Evolutionary conservation across 2,113 vertebrate species (phyloP), one percentile per base, ranked within the genome.

Genomic region (Phyllostomus hastatus): DNA sequence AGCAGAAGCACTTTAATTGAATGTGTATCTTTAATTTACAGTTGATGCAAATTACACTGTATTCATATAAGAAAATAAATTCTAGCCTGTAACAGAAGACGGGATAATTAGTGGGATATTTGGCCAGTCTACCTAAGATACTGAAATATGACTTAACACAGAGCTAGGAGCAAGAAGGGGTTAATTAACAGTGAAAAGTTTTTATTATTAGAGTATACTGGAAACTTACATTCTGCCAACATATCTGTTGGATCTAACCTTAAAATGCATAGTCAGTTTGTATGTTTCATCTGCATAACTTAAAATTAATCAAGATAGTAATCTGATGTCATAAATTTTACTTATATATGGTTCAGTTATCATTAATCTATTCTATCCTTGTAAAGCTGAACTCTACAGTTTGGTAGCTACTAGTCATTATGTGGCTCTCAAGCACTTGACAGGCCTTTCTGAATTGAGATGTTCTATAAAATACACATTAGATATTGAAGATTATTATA

Each of bases 21-120:
- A 66, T 84, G 11, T 2, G 57, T 75, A 24, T 70, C 38, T 95
- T 91, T 61, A 89, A 97, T 96, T 90, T 92, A 91, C 26, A 92
- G 28, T 0, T 46, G 26, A 88, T 87, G 38, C n/a, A 95, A 61
- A 90, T 89, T 95, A 12, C 46, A 52, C 35, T 80, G 7, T 95
- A 31, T 41, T 81, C 22, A 12, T 66, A 35, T 38, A 70, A 78
- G 35, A 85, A 76, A 80, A 91, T 83, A 46, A 73, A 59, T 66
- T 80, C 54, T 92, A 86, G 10, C 26, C 43, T 80, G n/a, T 57
- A 64, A 81, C 31, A 4, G 24, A 88, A 76, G 43, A 88, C 1
- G 6, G 16, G 15, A 80, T 70, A 66, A 46, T 76, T 50, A 93
- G 15, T 67, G 46, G 85, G 31, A 52, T 72, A 35, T 28, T 33